These are phyloP conservation scores for Globicephala melas DNA, from an alignment of 2,113 vertebrate species.

Conservation along the genomic window DNA sequence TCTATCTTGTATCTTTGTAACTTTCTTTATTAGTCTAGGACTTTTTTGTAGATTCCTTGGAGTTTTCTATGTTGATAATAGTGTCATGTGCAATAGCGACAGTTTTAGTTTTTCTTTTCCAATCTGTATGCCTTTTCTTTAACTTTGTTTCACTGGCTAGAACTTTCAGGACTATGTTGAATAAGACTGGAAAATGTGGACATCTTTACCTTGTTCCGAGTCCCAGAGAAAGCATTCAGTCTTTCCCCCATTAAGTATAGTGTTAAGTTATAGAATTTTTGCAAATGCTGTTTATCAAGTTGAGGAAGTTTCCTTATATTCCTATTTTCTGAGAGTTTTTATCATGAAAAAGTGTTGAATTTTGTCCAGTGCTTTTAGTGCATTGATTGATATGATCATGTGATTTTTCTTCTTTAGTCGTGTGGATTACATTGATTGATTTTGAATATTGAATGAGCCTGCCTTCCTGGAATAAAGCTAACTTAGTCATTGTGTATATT, in stretches of 20 bases:
- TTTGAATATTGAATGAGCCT: not conserved
- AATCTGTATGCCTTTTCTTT: not conserved
- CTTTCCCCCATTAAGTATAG: not conserved
- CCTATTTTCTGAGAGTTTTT: conserved; percentile 15
- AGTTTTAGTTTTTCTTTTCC: not conserved
- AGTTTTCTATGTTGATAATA: not conserved
- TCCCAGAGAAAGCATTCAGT: not conserved
- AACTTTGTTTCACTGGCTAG: not conserved
- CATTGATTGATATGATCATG: not conserved
- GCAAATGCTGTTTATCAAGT: not conserved
- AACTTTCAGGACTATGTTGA: not conserved
- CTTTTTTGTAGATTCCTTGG: not conserved
- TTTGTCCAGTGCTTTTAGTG: not conserved
- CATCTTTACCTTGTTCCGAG: not conserved
- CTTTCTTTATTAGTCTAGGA: not conserved
- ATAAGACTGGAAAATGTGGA: not conserved
- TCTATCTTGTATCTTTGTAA: not conserved
- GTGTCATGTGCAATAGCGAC: not conserved
- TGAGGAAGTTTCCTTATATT: not conserved
- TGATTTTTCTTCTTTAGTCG: not conserved
- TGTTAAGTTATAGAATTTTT: not conserved
- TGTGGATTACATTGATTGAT: not conserved
- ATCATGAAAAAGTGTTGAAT: not conserved
- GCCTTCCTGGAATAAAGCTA: not conserved
- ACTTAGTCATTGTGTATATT: not conserved